Evolutionary conservation across 2,797 vertebrate species (phyloP).

Genomic region (Columba guinea): DNA sequence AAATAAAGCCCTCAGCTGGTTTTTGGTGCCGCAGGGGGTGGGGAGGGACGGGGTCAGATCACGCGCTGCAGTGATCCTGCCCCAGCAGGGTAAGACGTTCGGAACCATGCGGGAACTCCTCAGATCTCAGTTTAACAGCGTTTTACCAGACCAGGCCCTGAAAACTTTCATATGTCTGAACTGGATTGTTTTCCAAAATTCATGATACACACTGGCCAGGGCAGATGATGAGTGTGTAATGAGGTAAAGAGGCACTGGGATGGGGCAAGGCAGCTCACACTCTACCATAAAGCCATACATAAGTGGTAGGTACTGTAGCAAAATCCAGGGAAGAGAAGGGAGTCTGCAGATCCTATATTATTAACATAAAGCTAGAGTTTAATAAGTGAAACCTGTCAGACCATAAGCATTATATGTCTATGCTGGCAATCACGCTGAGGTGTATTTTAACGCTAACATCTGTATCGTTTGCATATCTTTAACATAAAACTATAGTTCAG

Average conservation of each 20-base stretch:
- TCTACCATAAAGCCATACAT: background rate
- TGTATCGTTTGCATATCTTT: background rate
- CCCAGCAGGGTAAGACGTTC: slow-evolving; percentile 16
- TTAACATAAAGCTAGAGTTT: background rate
- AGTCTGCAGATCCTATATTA: background rate
- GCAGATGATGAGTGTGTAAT: background rate
- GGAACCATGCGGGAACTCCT: background rate
- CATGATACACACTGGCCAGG: background rate
- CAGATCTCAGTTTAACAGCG: slow-evolving; percentile 26
- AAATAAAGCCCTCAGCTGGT: slow-evolving; percentile 39
- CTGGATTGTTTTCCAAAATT: background rate
- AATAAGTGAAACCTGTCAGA: background rate
- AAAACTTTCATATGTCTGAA: background rate
- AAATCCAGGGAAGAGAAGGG: background rate
- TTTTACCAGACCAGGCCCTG: background rate
- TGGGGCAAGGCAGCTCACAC: background rate
- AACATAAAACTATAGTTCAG: background rate
- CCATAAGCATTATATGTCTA: background rate
- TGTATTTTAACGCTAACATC: background rate
- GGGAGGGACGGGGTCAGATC: slow-evolving; percentile 20
- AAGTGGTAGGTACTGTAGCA: background rate
- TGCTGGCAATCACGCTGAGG: background rate
- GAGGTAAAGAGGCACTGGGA: background rate
- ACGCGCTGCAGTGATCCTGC: background rate
- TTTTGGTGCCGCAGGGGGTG: background rate